These are phyloP conservation scores for Emberiza fucata DNA, from an alignment of 2,113 vertebrate species.

Conservation along the genomic window DNA sequence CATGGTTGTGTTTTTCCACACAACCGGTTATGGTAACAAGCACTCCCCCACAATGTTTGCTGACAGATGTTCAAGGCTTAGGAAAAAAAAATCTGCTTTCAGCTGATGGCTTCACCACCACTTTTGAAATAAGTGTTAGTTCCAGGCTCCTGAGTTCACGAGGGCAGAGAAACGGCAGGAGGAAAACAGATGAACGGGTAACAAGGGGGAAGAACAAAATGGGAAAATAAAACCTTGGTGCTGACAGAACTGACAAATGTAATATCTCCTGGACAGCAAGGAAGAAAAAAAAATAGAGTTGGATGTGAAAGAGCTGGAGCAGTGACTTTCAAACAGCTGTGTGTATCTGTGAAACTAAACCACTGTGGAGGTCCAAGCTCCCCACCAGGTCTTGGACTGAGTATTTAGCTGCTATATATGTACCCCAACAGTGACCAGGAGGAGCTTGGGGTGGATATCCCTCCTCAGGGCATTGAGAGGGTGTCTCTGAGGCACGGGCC, in stretches of 20 bases:
- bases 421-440: background rate
- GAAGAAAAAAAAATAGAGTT: background rate
- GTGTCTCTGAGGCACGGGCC: background rate
- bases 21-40: background rate
- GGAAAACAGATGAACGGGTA: background rate
- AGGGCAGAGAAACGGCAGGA: background rate
- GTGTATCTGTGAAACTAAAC: background rate
- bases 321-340: background rate
- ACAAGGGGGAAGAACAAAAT: background rate
- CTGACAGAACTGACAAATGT: background rate
- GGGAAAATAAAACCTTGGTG: background rate
- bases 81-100: background rate
- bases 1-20: background rate
- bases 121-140: conserved; percentile 24
- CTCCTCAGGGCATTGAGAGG: background rate
- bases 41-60: background rate
- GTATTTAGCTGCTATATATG: accelerated
- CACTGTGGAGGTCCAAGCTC: background rate
- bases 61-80: conserved; percentile 45
- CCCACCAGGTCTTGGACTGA: background rate
- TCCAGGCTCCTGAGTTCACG: background rate
- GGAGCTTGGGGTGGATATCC: background rate
- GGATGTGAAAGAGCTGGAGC: background rate
- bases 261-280: background rate
- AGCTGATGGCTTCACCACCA: background rate